phyloP scores from a whole-genome alignment of 2,888 invertebrate genomes.

The Drosophila mimica region DNA sequence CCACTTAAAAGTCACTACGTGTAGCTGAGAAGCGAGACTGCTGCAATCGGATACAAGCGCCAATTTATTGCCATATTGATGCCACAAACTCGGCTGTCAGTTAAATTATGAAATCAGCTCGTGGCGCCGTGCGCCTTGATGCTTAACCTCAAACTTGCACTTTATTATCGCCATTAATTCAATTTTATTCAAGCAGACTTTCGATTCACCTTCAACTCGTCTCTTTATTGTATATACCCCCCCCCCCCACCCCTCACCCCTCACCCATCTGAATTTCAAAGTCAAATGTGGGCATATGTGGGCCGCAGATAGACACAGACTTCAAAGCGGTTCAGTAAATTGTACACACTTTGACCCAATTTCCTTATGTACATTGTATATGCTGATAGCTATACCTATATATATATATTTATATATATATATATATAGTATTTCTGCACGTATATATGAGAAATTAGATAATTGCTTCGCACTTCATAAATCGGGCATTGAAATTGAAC shows the following conservation, averaged over 20 bases:
- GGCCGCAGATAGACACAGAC: constrained; percentile 31
- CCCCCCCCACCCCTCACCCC: too few species aligned
- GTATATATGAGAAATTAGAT: constrained; percentile 60
- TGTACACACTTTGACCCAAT: constrained; percentile 65
- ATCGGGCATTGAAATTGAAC: constrained; percentile 74
- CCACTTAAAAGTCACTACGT: constrained; percentile 68
- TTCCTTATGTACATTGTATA: constrained; percentile 16
- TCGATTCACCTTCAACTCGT: background rate
- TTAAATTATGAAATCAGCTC: constrained; percentile 66
- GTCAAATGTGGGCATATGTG: constrained; percentile 30
- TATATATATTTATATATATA: background rate
- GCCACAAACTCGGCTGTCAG: constrained; percentile 56
- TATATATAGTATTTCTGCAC: background rate
- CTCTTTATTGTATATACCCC: background rate
- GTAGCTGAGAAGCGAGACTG: constrained; percentile 27
- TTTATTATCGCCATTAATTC: constrained; percentile 20
- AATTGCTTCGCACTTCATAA: constrained; percentile 78
- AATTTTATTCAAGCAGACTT: constrained; percentile 20
- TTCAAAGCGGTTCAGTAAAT: constrained; percentile 64
- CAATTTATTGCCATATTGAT: constrained; percentile 72
- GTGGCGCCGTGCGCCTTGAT: constrained; percentile 6
- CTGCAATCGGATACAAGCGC: constrained; percentile 33
- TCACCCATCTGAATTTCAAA: constrained; percentile 48
- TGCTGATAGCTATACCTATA: background rate
- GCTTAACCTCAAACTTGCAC: constrained; percentile 17